phyloP scores from a whole-genome alignment of 1,140 invertebrate genomes.

The Drosophila repleta region DNA sequence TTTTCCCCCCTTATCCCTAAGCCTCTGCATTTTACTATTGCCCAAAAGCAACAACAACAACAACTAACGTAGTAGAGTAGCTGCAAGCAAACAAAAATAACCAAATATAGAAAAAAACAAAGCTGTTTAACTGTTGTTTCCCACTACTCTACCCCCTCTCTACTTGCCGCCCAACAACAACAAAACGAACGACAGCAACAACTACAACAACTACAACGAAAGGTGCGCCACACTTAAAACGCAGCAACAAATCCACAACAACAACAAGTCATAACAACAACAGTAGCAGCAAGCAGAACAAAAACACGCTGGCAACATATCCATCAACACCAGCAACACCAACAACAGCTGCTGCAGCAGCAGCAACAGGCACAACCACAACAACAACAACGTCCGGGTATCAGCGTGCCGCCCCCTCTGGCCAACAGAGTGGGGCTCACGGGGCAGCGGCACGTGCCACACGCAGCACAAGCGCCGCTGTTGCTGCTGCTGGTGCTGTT shows the following conservation, averaged over 20 bases:
- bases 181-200: slow-evolving; percentile 23
- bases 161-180: slow-evolving; percentile 60
- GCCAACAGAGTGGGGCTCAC: slow-evolving; percentile 41
- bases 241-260: slow-evolving; percentile 30
- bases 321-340: slow-evolving; percentile 22
- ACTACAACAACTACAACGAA: slow-evolving; percentile 28
- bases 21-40: slow-evolving; percentile 52
- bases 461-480: slow-evolving; percentile 48
- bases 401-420: slow-evolving; percentile 63
- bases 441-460: slow-evolving; percentile 73
- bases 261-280: slow-evolving; percentile 36
- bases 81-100: slow-evolving; percentile 63
- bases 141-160: slow-evolving; percentile 75
- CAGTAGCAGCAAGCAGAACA: slow-evolving; percentile 39
- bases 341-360: slow-evolving; percentile 4
- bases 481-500: slow-evolving; percentile 18
- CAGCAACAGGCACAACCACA: slow-evolving; percentile 15
- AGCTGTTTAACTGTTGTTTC: slow-evolving; percentile 79
- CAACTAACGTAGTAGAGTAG: slow-evolving; percentile 74
- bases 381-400: slow-evolving; percentile 66
- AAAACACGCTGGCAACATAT: slow-evolving; percentile 48
- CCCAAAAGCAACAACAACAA: slow-evolving; percentile 41
- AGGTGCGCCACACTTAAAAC: slow-evolving; percentile 29
- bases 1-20: slow-evolving; percentile 6
- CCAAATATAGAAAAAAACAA: slow-evolving; percentile 50